Evolutionary conservation across 2,888 invertebrate genomes (phyloP).

Genomic region (Encarsia formosa): DNA sequence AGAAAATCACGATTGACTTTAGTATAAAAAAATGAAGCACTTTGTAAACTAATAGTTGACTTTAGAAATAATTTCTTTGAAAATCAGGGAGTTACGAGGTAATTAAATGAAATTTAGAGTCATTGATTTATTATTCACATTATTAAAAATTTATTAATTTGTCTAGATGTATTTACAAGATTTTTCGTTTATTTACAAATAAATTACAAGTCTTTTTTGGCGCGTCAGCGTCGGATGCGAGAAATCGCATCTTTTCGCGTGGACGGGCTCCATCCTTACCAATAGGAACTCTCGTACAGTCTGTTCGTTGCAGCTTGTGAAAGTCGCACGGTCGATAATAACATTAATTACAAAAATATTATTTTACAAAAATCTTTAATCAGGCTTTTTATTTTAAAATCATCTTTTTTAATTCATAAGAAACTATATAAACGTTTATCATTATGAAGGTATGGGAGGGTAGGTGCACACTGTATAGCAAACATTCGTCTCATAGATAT

Average conservation of each 20-base stretch:
- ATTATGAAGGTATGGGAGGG: no score
- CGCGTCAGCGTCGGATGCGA: constrained; percentile 22
- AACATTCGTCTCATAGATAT: no score
- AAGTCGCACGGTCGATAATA: constrained; percentile 30
- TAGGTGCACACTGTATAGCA: no score
- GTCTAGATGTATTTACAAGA: constrained; percentile 24
- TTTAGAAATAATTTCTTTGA: no score
- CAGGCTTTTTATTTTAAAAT: no score
- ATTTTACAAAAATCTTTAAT: constrained; percentile 28
- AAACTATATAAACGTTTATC: no score
- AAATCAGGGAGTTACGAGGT: no score
- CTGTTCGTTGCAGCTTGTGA: constrained; percentile 47
- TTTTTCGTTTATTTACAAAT: constrained; percentile 25
- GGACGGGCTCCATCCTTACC: constrained; percentile 30
- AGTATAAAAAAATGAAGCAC: no score
- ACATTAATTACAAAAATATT: constrained; percentile 36
- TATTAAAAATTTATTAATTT: constrained; percentile 21
- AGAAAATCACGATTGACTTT: no score
- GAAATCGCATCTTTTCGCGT: neutral
- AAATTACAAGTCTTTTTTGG: constrained; percentile 42
- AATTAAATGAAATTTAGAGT: no score
- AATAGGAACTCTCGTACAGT: constrained; percentile 51
- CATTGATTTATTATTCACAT: neutral
- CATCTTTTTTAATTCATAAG: no score
- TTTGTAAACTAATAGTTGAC: no score